A percentile compares a stretch with the other conserved stretches of the same genome.
Evolutionary conservation across 2,888 invertebrate species (phyloP).

Genomic region (Gortyna flavago): DNA sequence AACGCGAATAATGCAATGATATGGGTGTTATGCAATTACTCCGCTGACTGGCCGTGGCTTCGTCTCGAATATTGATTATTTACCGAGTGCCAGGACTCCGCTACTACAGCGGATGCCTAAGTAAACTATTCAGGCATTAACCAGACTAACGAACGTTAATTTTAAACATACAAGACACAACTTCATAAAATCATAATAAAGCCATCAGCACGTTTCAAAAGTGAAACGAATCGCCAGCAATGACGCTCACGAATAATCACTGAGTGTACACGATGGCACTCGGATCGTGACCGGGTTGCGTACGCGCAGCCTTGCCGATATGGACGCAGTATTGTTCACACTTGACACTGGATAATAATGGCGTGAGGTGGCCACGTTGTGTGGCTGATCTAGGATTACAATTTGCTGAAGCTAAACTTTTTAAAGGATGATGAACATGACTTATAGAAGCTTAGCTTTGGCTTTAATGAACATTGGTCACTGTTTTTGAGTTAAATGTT

Average conservation of each 20-base stretch:
- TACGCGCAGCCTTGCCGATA: constrained; percentile 61
- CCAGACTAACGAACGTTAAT: background rate
- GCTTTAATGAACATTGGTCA: background rate
- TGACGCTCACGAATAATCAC: constrained; percentile 51
- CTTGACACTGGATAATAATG: constrained; percentile 47
- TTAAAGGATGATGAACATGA: background rate
- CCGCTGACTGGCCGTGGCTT: background rate
- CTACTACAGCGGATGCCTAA: no score
- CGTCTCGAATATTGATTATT: background rate
- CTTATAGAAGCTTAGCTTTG: background rate
- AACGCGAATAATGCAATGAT: background rate
- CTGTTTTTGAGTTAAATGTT: background rate
- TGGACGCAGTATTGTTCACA: constrained; percentile 56
- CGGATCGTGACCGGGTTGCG: constrained; percentile 61
- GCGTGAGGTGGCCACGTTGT: constrained; percentile 38
- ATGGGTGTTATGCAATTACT: background rate
- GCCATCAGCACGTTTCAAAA: constrained; percentile 58
- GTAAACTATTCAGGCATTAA: background rate
- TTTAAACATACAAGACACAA: constrained; percentile 8
- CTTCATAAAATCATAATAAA: constrained; percentile 46
- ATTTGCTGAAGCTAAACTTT: background rate
- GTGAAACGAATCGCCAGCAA: constrained; percentile 64
- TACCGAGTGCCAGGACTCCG: background rate
- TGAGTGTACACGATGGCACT: constrained; percentile 45
- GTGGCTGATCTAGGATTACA: constrained; percentile 27